Base-by-base conservation (phyloP, 2,888 invertebrate species). In the Andrena minutula region DNA sequence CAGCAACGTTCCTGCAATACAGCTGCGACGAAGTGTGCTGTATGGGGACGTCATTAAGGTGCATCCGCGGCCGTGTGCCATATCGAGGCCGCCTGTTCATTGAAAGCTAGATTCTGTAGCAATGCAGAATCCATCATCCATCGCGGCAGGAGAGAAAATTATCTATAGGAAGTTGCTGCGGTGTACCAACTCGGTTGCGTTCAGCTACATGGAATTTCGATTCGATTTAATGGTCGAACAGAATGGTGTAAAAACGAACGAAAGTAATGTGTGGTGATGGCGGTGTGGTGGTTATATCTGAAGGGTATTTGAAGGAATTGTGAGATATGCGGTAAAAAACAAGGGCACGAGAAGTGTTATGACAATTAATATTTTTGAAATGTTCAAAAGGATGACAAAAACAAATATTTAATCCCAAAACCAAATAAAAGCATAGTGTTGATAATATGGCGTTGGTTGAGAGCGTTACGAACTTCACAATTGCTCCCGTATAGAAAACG, bases 31-130 rank as follows among this genome's bases (percentile, higher is more conserved):
- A n/a, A n/a, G n/a, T n/a, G n/a, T n/a, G n/a, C n/a, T n/a, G n/a
- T n/a, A n/a, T n/a, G n/a, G n/a, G n/a, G n/a, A n/a, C 73, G 82
- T 85, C 86, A 73, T 86, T 86, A 86, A 75, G 72, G 47, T 53
- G 75, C 85, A 82, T 60, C 58, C 75, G 82, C 75, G 68, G 60
- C 56, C 79, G 65, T 72, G 81, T 66, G 68, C 81, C 58, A 70
- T 79, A 81, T 79, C 74, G 56, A 7, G 58, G 68, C n/a, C 64
- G 32, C 58, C 71, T 41, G 41, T 79, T 74, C 79, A 56, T 79
- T 75, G 69, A 79, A 79, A 66, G 65, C 61, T 16, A 68, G 69
- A 76, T 76, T 76, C 70, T 70, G 51, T 47, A 56, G 53, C 56
- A 61, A 20, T 28, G 66, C 23, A 53, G 60, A 47, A 66, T 75